These are phyloP conservation scores for Mus spicilegus DNA, from an alignment of 2,113 vertebrate species.

Conservation along the genomic window DNA sequence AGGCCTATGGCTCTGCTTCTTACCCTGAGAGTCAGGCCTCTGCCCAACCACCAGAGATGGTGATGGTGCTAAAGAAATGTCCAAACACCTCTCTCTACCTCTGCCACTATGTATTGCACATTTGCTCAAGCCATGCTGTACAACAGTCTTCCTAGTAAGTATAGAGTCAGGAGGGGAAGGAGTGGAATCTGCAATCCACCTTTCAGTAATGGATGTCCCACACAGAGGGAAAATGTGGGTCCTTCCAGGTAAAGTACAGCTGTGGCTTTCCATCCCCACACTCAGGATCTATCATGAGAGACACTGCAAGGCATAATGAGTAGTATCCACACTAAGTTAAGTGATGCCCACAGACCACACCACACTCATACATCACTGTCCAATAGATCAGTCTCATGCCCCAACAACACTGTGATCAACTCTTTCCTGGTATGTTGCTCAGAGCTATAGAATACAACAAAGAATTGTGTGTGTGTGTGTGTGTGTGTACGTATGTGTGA, in stretches of 20 bases:
- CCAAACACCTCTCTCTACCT: too few species aligned
- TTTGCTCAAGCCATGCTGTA: too few species aligned
- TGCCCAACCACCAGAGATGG: too few species aligned
- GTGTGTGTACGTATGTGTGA: too few species aligned
- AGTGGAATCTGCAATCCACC: neutral
- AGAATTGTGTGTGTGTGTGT: neutral
- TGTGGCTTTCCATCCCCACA: too few species aligned
- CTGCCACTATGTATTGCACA: too few species aligned
- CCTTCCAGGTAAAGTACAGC: neutral
- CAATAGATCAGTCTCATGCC: rapidly evolving
- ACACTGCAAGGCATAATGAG: rapidly evolving
- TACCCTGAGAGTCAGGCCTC: too few species aligned
- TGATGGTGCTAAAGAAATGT: too few species aligned
- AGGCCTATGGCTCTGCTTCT: too few species aligned
- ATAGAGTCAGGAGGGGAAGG: neutral
- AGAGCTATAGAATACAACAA: neutral
- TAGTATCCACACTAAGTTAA: neutral
- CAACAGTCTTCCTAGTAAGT: too few species aligned
- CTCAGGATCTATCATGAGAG: neutral
- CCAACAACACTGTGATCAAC: neutral
- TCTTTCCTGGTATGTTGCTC: neutral
- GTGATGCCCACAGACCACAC: neutral
- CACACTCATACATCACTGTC: neutral
- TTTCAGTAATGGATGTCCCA: neutral
- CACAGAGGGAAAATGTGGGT: neutral